These are phyloP conservation scores for Nasonia vitripennis DNA, from an alignment of 1,140 invertebrate species.

Conservation along the genomic window DNA sequence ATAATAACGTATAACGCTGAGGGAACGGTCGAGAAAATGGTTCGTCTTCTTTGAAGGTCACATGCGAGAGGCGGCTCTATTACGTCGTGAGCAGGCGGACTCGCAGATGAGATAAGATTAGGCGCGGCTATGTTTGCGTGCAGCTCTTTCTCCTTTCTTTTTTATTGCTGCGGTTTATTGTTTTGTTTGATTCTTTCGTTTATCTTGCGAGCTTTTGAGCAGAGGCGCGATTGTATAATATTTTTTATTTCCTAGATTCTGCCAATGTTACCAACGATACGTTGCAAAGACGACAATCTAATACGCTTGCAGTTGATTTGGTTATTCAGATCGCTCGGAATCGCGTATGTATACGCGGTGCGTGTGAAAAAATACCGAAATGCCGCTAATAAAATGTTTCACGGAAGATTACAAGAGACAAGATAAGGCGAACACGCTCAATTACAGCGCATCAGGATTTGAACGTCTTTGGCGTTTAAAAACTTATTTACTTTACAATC, in stretches of 20 bases:
- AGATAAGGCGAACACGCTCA: neutral
- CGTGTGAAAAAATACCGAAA: neutral
- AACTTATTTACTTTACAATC: no score
- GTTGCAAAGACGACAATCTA: neutral
- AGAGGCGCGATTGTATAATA: no score
- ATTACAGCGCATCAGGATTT: no score
- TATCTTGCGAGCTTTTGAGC: neutral
- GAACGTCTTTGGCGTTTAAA: neutral
- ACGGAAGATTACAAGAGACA: neutral
- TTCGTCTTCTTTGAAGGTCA: neutral
- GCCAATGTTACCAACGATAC: no score
- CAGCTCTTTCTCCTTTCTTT: neutral
- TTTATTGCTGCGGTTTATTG: neutral
- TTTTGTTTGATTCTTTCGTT: neutral
- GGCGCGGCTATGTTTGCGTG: neutral
- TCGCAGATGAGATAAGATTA: constrained; percentile 25
- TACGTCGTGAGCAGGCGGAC: neutral
- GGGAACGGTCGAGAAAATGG: neutral
- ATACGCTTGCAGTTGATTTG: neutral
- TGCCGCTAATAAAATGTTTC: neutral
- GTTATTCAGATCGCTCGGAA: neutral
- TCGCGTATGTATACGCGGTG: neutral
- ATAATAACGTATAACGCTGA: neutral
- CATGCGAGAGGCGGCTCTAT: neutral
- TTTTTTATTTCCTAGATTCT: no score